phyloP scores from a whole-genome alignment of 2,888 invertebrate genomes.

The Eupeodes luniger region DNA sequence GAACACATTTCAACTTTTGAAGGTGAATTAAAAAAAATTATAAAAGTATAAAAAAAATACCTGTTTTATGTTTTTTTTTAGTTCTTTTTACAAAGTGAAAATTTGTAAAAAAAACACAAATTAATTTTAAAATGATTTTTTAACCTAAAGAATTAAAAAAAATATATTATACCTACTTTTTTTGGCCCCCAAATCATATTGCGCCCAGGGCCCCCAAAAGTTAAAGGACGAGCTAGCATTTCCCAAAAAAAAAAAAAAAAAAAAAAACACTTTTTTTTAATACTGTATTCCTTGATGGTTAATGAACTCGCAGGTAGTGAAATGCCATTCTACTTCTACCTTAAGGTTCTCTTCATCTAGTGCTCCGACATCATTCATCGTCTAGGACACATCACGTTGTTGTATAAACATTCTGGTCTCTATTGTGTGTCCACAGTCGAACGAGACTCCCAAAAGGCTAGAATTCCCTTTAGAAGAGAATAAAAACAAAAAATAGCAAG shows the following conservation, averaged over 20 bases:
- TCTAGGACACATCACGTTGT: constrained; percentile 48
- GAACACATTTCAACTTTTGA: too few species aligned
- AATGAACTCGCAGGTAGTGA: constrained; percentile 71
- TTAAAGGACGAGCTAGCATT: constrained; percentile 38
- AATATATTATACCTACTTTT: too few species aligned
- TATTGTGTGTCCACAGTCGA: not conserved
- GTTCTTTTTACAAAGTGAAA: too few species aligned
- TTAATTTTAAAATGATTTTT: too few species aligned
- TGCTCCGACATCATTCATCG: constrained; percentile 24
- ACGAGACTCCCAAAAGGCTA: constrained; percentile 53
- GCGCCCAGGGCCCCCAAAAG: too few species aligned
- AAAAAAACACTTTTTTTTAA: not conserved
- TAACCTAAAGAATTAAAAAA: too few species aligned
- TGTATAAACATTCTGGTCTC: constrained; percentile 38
- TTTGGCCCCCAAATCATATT: too few species aligned
- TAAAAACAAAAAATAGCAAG: not conserved
- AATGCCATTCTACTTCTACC: constrained; percentile 38
- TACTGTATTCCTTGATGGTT: constrained; percentile 61
- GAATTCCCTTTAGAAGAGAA: constrained; percentile 43
- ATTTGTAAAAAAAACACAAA: too few species aligned
- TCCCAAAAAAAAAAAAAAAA: constrained; percentile 30
- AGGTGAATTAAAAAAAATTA: too few species aligned
- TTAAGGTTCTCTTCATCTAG: constrained; percentile 16
- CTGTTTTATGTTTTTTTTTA: too few species aligned
- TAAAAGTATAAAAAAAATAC: too few species aligned